Evolutionary conservation across 2,888 invertebrate genomes (phyloP).

Genomic region (Marasmarcha lunaedactyla): DNA sequence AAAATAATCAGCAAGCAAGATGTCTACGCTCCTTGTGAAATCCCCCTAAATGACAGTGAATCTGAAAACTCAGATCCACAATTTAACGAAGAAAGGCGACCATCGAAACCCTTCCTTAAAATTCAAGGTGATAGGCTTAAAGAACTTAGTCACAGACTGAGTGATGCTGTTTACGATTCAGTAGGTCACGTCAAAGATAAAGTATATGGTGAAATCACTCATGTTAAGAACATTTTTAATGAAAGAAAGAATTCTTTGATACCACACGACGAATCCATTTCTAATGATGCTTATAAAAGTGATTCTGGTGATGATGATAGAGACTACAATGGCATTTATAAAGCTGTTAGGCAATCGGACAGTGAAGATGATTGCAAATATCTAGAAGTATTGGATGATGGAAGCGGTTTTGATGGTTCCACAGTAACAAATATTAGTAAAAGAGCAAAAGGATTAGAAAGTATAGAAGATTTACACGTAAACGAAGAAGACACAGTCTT

Average conservation of each 20-base stretch:
- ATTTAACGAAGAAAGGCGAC: conserved; percentile 21
- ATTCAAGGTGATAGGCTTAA: conserved; percentile 35
- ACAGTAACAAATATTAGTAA: conserved; percentile 15
- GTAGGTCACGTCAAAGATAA: conserved; percentile 38
- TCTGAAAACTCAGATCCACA: conserved; percentile 28
- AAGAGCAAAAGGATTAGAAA: conserved; percentile 21
- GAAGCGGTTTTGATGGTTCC: conserved; percentile 34
- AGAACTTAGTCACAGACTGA: conserved; percentile 34
- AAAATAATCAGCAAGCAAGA: conserved; percentile 20
- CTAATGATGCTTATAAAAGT: conserved; percentile 31
- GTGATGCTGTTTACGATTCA: conserved; percentile 46
- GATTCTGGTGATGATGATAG: conserved; percentile 31
- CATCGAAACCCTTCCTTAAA: conserved; percentile 20
- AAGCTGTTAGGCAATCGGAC: conserved; percentile 33
- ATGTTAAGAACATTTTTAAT: conserved; percentile 32
- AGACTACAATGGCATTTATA: conserved; percentile 22
- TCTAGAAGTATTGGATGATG: conserved; percentile 57
- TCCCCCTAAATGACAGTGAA: conserved; percentile 38
- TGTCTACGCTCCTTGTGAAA: conserved; percentile 50
- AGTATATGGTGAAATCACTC: conserved; percentile 26
- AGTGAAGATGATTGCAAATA: conserved; percentile 50
- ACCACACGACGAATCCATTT: conserved; percentile 19
- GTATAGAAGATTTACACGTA: conserved; percentile 24
- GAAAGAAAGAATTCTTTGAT: conserved; percentile 33
- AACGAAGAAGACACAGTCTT: conserved; percentile 17